phyloP scores from a whole-genome alignment of 1,140 invertebrate species.

The Drosophila saltans region DNA sequence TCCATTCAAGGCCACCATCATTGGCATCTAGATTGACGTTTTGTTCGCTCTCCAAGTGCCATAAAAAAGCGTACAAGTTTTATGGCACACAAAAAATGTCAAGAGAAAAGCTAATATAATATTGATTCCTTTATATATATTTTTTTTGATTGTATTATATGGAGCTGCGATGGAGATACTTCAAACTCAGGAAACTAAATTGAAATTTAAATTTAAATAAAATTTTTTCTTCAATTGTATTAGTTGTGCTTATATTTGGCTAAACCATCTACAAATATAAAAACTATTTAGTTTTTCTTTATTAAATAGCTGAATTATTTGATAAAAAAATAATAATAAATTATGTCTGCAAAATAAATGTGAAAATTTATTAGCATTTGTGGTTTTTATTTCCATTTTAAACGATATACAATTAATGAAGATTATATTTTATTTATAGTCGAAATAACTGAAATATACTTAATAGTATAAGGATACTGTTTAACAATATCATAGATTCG shows the following conservation, averaged over 20 bases:
- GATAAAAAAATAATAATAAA: no score
- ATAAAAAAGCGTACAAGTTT: constrained; percentile 72
- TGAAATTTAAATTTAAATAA: no score
- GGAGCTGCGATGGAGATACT: neutral
- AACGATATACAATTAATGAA: neutral
- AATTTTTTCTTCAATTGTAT: no score
- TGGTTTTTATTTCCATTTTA: neutral
- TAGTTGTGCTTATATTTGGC: no score
- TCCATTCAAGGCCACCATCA: constrained; percentile 47
- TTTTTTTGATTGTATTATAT: neutral
- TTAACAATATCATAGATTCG: no score
- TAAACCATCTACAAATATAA: no score
- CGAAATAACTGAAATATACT: no score
- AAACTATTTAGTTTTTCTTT: no score
- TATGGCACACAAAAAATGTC: constrained; percentile 53
- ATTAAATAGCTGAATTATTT: no score
- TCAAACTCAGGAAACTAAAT: neutral
- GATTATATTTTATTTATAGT: no score
- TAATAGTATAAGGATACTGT: no score
- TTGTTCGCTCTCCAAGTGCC: constrained; percentile 69
- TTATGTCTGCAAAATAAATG: no score
- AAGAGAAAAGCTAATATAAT: constrained; percentile 39
- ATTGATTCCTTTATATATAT: constrained; percentile 44
- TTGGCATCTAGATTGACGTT: constrained; percentile 45
- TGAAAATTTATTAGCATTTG: neutral